Percentiles rank a stretch among this genome's conserved stretches.
phyloP scores from a whole-genome alignment of 2,888 invertebrate genomes.

The Frankliniella intonsa region DNA sequence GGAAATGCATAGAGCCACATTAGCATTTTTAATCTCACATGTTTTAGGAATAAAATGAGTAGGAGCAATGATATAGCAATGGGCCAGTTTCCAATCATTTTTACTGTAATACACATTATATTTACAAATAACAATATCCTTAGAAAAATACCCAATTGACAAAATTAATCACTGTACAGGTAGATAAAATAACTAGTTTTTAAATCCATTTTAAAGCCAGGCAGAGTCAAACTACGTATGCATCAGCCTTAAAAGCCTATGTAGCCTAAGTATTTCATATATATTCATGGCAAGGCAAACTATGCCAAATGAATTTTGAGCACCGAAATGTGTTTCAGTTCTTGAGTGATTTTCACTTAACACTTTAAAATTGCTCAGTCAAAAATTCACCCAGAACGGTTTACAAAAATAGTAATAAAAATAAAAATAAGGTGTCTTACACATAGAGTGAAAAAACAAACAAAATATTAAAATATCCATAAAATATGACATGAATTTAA shows the following conservation, averaged over 20 bases:
- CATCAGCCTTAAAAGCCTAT: no score
- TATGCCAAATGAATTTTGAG: no score
- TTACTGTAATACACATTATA: not conserved
- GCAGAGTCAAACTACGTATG: not conserved
- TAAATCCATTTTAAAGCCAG: not conserved
- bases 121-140: not conserved
- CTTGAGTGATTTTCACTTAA: not conserved
- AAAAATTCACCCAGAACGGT: no score
- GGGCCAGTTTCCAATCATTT: no score
- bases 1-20: not conserved
- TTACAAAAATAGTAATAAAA: not conserved
- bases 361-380: not conserved
- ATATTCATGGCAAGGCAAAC: no score
- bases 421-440: not conserved
- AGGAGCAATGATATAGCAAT: not conserved
- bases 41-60: no score
- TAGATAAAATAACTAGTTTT: not conserved
- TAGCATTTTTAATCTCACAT: not conserved
- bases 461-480: not conserved
- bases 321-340: no score
- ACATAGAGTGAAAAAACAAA: not conserved
- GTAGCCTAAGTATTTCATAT: no score
- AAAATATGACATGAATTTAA: not conserved
- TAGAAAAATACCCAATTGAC: not conserved
- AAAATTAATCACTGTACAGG: not conserved